Evolutionary conservation across 2,113 vertebrate species (phyloP).

Genomic region (Ia io): DNA sequence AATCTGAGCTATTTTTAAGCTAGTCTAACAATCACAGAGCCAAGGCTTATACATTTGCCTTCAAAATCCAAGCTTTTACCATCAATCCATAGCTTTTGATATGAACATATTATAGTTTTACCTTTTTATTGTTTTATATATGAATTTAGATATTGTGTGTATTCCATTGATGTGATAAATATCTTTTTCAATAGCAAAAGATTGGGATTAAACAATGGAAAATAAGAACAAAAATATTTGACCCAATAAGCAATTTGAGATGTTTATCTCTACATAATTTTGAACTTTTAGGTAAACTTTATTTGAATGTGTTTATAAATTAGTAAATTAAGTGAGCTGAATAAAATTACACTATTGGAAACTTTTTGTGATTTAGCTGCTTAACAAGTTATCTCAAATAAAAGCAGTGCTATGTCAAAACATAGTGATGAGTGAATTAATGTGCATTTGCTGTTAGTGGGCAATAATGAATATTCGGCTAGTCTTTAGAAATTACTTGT

Average conservation of each 20-base stretch:
- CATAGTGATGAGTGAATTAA: background rate
- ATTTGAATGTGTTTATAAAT: conserved; percentile 9
- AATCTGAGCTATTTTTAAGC: background rate
- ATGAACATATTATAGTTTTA: background rate
- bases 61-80: background rate
- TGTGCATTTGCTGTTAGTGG: background rate
- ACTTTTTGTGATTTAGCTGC: background rate
- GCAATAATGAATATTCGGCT: conserved; percentile 42
- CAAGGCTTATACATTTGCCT: background rate
- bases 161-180: background rate
- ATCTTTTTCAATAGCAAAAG: background rate
- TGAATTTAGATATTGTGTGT: background rate
- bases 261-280: background rate
- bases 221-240: background rate
- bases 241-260: background rate
- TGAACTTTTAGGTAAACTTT: conserved; percentile 11
- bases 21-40: background rate
- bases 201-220: background rate
- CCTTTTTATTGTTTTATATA: background rate
- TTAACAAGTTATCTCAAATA: conserved; percentile 16
- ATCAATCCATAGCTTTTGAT: background rate
- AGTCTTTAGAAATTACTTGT: conserved; percentile 29
- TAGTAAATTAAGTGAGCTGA: conserved; percentile 28
- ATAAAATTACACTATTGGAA: background rate
- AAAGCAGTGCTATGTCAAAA: background rate